Evolutionary conservation across 2,888 invertebrate genomes (phyloP), one percentile per base, ranked within the genome.

Genomic region (Beris morrisii): DNA sequence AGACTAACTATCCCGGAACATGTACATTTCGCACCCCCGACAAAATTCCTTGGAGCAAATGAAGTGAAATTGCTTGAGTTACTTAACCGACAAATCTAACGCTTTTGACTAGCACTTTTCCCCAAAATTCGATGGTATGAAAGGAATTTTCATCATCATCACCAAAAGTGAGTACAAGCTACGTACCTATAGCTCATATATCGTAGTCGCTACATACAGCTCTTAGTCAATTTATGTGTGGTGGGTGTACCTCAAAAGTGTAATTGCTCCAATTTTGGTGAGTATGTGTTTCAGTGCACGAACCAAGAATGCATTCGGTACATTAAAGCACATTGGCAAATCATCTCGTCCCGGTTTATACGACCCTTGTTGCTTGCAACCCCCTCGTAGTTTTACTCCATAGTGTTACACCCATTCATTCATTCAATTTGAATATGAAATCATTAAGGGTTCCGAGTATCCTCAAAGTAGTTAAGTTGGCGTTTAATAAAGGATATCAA

Each of bases 401-500:
- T 30, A 53, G 53, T 28, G 53, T 52, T 52, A 52, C 48, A 61
- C 50, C 50, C 61, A 61, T 61, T 13, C 43, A 56, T 32, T 44
- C 56, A 56, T 59, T 61, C 52, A n/a, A 61, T 61, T 61, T 61
- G 61, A 61, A 61, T 61, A 61, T 61, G 61, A 50, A 61, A 61
- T 61, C 52, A 61, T 61, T 50, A 61, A 38, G 38, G 61, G 43
- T 50, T 50, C 30, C 61, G 46, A 61, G 61, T 50, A 61, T 38
- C 61, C 52, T 61, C 61, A 61, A 61, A 61, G 61, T 52, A 61
- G 61, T 61, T 61, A 61, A 50, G 38, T 61, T 61, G 61, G 31
- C 38, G 43, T 43, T 38, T 52, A 52, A 61, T 50, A 61, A 50
- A 61, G 61, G 61, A 61, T 61, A 61, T 61, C 50, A 38, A 52